Evolutionary conservation across 2,888 invertebrate species (phyloP).

Genomic region (Venustoraphidia nigricollis): DNA sequence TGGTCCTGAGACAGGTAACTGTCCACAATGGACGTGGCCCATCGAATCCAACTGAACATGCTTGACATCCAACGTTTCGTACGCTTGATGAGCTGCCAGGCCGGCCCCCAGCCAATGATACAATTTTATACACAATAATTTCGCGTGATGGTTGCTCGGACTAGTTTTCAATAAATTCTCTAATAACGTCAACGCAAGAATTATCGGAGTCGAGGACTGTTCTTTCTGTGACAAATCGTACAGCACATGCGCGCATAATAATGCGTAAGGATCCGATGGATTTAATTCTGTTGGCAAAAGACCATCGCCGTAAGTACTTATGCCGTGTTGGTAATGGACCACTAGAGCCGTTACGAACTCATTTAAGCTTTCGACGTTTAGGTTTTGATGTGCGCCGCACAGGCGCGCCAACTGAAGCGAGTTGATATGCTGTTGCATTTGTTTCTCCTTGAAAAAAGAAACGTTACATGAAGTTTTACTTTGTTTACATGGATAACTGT

Average conservation of each 20-base stretch:
- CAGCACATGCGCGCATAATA: constrained; percentile 61
- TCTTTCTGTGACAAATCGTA: constrained; percentile 36
- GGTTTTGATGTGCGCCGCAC: constrained; percentile 47
- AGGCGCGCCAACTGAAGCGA: constrained; percentile 59
- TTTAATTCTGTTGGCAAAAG: constrained; percentile 54
- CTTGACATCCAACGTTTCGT: constrained; percentile 73
- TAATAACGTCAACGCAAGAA: constrained; percentile 51
- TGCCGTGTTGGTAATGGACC: constrained; percentile 48
- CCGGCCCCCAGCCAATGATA: constrained; percentile 67
- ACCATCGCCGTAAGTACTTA: constrained; percentile 35
- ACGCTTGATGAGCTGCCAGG: constrained; percentile 55
- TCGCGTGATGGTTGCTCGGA: constrained; percentile 79
- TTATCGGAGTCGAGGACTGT: constrained; percentile 36
- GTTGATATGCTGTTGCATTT: constrained; percentile 71
- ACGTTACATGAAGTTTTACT: background rate
- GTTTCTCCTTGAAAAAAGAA: constrained; percentile 36
- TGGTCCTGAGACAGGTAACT: constrained; percentile 57
- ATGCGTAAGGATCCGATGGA: constrained; percentile 62
- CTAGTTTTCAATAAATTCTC: constrained; percentile 61
- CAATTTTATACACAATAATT: constrained; percentile 65
- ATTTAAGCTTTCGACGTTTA: constrained; percentile 35
- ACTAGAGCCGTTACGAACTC: constrained; percentile 44
- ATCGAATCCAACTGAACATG: constrained; percentile 87
- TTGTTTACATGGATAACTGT: too few relatives aligned
- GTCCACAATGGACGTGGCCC: constrained; percentile 67